Base-by-base conservation (phyloP, 2,888 invertebrate species). In the Portevinia maculata region DNA sequence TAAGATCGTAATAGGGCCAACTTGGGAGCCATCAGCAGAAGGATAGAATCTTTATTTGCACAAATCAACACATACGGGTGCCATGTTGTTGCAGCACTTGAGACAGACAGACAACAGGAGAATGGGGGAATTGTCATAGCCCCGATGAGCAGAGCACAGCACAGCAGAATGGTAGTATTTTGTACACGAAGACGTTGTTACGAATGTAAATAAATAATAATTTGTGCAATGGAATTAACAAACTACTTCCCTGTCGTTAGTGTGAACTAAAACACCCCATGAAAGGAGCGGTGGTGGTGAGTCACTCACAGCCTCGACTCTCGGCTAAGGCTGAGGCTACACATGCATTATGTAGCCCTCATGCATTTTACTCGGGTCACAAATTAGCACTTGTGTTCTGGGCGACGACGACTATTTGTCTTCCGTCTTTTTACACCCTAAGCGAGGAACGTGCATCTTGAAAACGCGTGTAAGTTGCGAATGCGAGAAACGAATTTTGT, bases 221-320 rank as follows among this genome's bases (percentile, higher is more conserved):
- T 81, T 81, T 74, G 69, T 64, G 64, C 79, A 75, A 67, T 70
- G 79, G 64, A 75, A 81, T 75, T 75, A 81, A 64, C 75, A 75
- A 67, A 69, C 74, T 69, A 69, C 65, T 67, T 67, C 44, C 57
- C 57, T 70, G 78, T 64, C 62, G 70, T 70, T 50, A 60, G 59
- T 59, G 34, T 28, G 41, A 67, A 60, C 52, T 59, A 24, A 11
- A 28, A 11, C 50, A 15, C 21, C 17, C 39, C n/a, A 2, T 21
- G 24, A 9, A 17, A 30, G 30, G 32, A n/a, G 46, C 5, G 37
- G 19, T 8, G 8, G 32, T 8, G 17, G 21, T 46, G 67, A 55
- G 55, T 65, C 65, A 65, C 21, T 60, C 65, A 65, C 21, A 52
- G 59, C 41, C 59, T 60, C 41, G 60, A 52, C 32, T 11, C n/a